These are phyloP conservation scores for Mirza zaza DNA, from an alignment of 2,113 vertebrate genomes.

Conservation along the genomic window DNA sequence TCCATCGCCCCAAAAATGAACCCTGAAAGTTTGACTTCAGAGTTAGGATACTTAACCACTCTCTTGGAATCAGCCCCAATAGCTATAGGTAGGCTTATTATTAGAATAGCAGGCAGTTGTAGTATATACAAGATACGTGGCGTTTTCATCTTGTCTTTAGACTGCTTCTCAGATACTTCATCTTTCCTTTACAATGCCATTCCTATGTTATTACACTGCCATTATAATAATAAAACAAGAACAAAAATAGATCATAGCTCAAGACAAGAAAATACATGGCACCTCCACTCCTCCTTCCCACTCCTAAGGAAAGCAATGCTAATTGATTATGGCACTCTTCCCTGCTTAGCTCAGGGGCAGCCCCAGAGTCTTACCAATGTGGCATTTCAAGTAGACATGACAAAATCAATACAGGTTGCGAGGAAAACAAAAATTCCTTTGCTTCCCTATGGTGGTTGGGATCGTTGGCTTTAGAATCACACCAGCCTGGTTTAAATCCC, in stretches of 20 bases:
- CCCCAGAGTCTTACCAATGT: neutral
- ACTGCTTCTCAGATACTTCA: neutral
- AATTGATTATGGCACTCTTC: neutral
- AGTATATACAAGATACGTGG: accelerated
- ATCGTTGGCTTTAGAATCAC: neutral
- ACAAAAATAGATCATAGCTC: neutral
- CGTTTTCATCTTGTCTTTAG: neutral
- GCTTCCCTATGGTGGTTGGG: neutral
- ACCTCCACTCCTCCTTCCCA: neutral
- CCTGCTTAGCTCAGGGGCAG: neutral
- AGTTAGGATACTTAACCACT: neutral
- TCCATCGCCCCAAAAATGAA: neutral
- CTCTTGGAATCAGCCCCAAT: too few relatives aligned
- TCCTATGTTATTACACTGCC: neutral
- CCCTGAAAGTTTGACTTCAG: neutral
- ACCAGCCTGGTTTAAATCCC: neutral
- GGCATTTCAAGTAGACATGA: neutral
- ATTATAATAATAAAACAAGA: neutral
- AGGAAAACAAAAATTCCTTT: neutral
- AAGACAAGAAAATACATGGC: neutral
- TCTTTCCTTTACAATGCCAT: neutral
- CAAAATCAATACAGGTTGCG: neutral
- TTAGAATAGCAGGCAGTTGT: neutral
- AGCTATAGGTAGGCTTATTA: neutral
- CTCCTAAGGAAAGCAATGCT: neutral